Evolutionary conservation across 2,888 invertebrate species (phyloP).

Genomic region (Napeogenes inachia): DNA sequence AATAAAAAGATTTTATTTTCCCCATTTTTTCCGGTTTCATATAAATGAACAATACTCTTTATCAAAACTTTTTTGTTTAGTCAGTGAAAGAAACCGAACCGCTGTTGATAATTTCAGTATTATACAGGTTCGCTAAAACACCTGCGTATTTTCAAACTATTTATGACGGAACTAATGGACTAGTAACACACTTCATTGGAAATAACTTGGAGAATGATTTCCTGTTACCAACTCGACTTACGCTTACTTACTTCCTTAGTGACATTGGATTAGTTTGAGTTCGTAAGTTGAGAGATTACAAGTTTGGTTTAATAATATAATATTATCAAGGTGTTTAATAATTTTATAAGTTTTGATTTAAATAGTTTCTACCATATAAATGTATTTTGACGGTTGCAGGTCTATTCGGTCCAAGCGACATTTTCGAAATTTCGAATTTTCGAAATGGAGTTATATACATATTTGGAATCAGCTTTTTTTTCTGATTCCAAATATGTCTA

Average conservation of each 20-base stretch:
- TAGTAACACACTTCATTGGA: slow-evolving; percentile 27
- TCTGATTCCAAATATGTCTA: no score
- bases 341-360: neutral
- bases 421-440: neutral
- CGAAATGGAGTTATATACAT: neutral
- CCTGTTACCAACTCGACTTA: slow-evolving; percentile 44
- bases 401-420: no score
- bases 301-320: neutral
- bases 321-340: neutral
- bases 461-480: no score
- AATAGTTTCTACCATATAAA: no score
- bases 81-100: no score
- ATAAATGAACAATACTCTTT: no score
- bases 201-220: slow-evolving; percentile 37
- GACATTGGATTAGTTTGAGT: slow-evolving; percentile 43
- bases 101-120: no score
- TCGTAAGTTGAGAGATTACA: slow-evolving; percentile 33
- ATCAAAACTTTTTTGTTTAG: no score
- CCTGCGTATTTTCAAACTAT: slow-evolving; percentile 9
- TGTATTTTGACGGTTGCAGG: no score
- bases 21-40: no score
- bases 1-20: no score
- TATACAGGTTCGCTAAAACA: no score
- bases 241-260: slow-evolving; percentile 44
- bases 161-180: slow-evolving; percentile 25